Evolutionary conservation across 2,888 invertebrate species (phyloP), one percentile per base, ranked within the genome.

Genomic region (Orchesella flavescens): DNA sequence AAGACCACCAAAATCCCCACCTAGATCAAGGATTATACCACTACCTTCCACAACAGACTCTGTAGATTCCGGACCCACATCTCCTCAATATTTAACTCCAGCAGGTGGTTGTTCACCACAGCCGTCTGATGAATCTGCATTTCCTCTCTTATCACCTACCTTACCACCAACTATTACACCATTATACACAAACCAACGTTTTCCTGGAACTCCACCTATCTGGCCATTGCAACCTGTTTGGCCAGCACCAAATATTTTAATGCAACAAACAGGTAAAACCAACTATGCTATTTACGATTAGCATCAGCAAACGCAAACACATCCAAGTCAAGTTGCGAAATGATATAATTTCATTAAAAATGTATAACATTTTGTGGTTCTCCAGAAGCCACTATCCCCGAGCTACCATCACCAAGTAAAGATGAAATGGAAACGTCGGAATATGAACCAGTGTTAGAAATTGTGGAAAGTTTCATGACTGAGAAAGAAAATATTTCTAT

Each of bases 111-210:
- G 15, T n/a, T 82, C 82, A 17, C 82, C 82, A 13, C n/a, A 13
- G 34, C 49, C 74, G 23, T 19, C 17, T 63, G 68, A 55, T 53
- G 75, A 75, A 53, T 69, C 81, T 17, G 15, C 23, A 13, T 75
- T 75, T 55, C 82, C 82, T n/a, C 10, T 75, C 44, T 34, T 81
- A 49, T 82, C 85, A 44, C 85, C 85, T 46, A 82, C 85, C 1
- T 17, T 85, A 15, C 85, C 85, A 24, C 85, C 85, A 65, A 24
- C 55, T n/a, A 71, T 77, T 55, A 68, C 79, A 21, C 84, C 84
- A 13, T 74, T 84, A 23, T 63, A 72, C 34, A 17, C 80, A 10
- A 65, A 1, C 21, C 34, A 57, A 7, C 53, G 19, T 9, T 13
- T 43, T 12, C 80, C 76, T 12, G 68, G 66, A 15, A 84, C 84